A percentile compares a stretch with the other conserved stretches of the same genome.
Conservation (phyloP, 1,140 invertebrate species). For the Anastrepha obliqua region DNA sequence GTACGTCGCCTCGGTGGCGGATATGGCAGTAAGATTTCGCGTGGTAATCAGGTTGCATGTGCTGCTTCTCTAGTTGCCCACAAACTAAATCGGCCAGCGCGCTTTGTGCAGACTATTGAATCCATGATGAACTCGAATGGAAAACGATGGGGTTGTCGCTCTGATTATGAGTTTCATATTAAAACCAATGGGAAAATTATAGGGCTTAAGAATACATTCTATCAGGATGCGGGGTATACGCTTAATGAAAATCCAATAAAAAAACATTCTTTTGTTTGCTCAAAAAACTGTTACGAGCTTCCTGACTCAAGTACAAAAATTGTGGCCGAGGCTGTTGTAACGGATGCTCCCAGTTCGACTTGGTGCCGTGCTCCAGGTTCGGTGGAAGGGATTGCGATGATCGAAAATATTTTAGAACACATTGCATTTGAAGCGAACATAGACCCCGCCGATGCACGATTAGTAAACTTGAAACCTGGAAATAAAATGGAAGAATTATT, state of each 20-base stretch:
- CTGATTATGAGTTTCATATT: conserved; percentile 78
- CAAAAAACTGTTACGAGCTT: conserved; percentile 79
- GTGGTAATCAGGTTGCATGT: conserved; percentile 77
- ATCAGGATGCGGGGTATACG: conserved; percentile 79
- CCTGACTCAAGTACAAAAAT: conserved; percentile 75
- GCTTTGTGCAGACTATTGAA: conserved; percentile 80
- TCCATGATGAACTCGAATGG: conserved; percentile 81
- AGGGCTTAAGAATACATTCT: conserved; percentile 79
- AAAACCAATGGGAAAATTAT: conserved; percentile 82
- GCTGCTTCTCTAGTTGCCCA: conserved; percentile 80
- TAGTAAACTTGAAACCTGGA: conserved; percentile 78
- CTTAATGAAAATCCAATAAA: conserved; percentile 78
- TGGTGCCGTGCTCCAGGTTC: conserved; percentile 80
- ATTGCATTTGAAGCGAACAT: conserved; percentile 80
- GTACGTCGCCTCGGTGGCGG: conserved; percentile 82
- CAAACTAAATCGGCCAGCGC: conserved; percentile 78
- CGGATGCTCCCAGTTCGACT: conserved; percentile 81
- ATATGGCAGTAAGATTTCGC: conserved; percentile 82
- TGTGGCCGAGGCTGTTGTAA: conserved; percentile 77
- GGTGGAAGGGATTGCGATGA: conserved; percentile 80
- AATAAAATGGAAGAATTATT: conserved; percentile 72
- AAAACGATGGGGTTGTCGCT: conserved; percentile 77
- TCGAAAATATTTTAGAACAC: conserved; percentile 89
- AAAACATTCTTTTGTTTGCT: conserved; percentile 71
- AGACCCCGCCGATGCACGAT: conserved; percentile 82